Evolutionary conservation across 2,797 vertebrate species (phyloP), one percentile per base, ranked within the genome.

Genomic region (Dryobates pubescens): DNA sequence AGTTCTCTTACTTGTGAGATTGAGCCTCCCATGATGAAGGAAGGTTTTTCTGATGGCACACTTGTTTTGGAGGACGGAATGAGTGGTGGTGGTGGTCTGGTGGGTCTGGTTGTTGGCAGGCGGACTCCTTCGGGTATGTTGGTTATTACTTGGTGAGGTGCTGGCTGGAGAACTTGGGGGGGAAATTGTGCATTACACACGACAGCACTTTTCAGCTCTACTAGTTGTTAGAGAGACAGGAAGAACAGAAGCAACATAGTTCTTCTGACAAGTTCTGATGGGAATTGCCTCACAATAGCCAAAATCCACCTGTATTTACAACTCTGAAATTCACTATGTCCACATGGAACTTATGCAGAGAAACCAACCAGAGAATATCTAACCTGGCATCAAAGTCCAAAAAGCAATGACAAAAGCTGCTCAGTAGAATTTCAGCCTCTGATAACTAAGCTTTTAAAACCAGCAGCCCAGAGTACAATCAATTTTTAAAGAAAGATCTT

Each of bases 1-100:
- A 62, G 30, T 82, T 74, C 41, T 92, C 97, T 96, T 97, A 99
- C 99, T 98, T 99, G 99, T 93, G 99, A 99, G 94, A 99, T 99
- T 51, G 99, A 99, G 92, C 99, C 99, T 83, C 99, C 99, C 95
- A 99, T 98, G 95, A 99, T 99, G 97, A 99, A 99, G 61, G 99
- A 99, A 27, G 99, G 99, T 95, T 99, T 99, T 97, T 99, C 99
- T 17, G 99, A 98, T 82, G 99, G 98, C 80, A 96, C 95, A 15
- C 97, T 96, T 27, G 97, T 98, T 97, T 99, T 99, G 96, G 98
- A 99, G 62, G 99, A 99, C 54, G 99, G 99, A 97, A 99, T 99
- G 97, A 99, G 99, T 6, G 99, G 99, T 61, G 99, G 99, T 13
- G 99, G 99, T 13, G 99, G 99, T 90, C 99, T 98, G 89, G 98